phyloP scores from a whole-genome alignment of 2,113 vertebrate genomes.

The Haliaeetus leucogaster region DNA sequence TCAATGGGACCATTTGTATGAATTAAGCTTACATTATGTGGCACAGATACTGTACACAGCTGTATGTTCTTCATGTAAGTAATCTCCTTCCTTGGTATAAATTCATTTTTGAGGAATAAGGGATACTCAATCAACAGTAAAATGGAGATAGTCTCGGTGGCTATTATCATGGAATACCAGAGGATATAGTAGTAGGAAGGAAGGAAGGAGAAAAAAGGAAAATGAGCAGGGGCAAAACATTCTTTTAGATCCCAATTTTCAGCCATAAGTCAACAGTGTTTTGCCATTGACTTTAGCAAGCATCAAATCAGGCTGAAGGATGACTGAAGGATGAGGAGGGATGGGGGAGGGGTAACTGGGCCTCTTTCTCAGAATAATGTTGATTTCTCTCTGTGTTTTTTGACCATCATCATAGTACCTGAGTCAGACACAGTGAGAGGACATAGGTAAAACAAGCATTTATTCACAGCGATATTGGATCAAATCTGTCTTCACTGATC shows the following conservation, averaged over 20 bases:
- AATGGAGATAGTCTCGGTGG: background rate
- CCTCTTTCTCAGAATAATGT: background rate
- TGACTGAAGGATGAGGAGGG: background rate
- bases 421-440: background rate
- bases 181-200: background rate
- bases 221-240: background rate
- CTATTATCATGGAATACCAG: background rate
- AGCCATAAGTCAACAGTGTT: background rate
- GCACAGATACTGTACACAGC: background rate
- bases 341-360: background rate
- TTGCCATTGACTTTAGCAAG: background rate
- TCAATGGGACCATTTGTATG: background rate
- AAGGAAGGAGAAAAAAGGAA: background rate
- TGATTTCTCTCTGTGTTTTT: background rate
- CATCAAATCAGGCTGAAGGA: background rate
- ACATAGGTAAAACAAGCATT: background rate
- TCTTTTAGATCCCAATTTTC: background rate
- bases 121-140: background rate
- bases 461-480: background rate
- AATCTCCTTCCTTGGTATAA: background rate
- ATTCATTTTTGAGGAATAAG: background rate
- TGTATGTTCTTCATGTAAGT: background rate
- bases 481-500: background rate
- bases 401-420: background rate
- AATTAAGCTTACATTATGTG: conserved; percentile 40